Evolutionary conservation across 1,140 invertebrate species (phyloP).

Genomic region (Papilio machaon): DNA sequence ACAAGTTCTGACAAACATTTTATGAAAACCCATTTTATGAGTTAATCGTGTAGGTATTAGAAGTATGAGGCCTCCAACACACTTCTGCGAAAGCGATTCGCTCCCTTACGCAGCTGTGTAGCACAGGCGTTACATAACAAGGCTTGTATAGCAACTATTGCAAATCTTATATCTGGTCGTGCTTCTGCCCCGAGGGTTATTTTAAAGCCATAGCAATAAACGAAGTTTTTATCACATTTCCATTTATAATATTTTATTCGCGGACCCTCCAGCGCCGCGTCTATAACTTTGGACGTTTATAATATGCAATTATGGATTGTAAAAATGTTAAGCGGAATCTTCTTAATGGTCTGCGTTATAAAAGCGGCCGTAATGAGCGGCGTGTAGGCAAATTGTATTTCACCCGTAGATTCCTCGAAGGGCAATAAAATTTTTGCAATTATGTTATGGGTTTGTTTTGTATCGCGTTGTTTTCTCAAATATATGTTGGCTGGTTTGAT

Average conservation of each 20-base stretch:
- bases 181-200: conserved; percentile 12
- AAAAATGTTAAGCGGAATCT: conserved; percentile 77
- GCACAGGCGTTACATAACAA: neutral
- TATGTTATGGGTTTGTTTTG: conserved; percentile 54
- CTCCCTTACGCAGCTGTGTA: too few relatives aligned
- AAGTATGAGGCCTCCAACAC: too few relatives aligned
- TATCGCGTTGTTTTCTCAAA: conserved; percentile 29
- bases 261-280: conserved; percentile 13
- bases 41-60: neutral
- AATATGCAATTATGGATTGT: conserved; percentile 81
- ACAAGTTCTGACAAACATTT: neutral
- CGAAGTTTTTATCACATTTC: conserved; percentile 39
- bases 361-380: conserved; percentile 61
- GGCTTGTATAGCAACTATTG: neutral
- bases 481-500: conserved; percentile 8
- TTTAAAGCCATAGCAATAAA: conserved; percentile 34
- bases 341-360: conserved; percentile 68
- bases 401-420: conserved; percentile 65
- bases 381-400: conserved; percentile 70
- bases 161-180: neutral
- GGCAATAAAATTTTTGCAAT: conserved; percentile 67
- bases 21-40: neutral
- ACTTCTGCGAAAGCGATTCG: too few relatives aligned
- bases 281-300: conserved; percentile 64
- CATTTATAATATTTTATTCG: conserved; percentile 41